Evolutionary conservation across 1,140 invertebrate species (phyloP).

Genomic region (Sitobion miscanthi): DNA sequence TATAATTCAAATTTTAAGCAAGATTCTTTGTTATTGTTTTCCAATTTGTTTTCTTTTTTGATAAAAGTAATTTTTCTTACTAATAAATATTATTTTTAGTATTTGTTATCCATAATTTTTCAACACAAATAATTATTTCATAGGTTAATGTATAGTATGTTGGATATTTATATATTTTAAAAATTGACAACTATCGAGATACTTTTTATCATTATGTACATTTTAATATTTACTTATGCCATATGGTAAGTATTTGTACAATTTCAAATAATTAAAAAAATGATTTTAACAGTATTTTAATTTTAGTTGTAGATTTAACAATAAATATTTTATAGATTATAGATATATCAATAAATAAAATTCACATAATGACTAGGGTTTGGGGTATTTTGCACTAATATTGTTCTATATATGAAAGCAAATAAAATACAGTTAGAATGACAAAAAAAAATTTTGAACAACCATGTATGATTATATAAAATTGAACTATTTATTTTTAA

Average conservation of each 20-base stretch:
- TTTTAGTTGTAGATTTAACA: background rate
- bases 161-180: background rate
- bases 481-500: no score
- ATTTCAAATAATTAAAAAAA: background rate
- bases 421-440: no score
- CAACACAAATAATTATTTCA: no score
- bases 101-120: no score
- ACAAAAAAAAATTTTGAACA: no score
- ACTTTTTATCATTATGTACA: background rate
- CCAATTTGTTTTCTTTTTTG: slow-evolving; percentile 11
- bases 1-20: slow-evolving; percentile 23
- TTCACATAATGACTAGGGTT: background rate
- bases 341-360: background rate
- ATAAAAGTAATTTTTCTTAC: background rate
- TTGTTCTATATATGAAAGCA: no score
- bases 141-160: background rate
- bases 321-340: background rate
- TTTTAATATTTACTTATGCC: background rate
- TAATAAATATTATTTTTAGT: background rate
- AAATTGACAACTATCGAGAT: background rate
- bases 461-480: no score
- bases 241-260: no score
- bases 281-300: background rate
- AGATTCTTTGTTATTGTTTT: slow-evolving; percentile 38
- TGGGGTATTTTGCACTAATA: no score